Evolutionary conservation across 2,113 vertebrate genomes (phyloP).

Genomic region (Gasterosteus aculeatus): DNA sequence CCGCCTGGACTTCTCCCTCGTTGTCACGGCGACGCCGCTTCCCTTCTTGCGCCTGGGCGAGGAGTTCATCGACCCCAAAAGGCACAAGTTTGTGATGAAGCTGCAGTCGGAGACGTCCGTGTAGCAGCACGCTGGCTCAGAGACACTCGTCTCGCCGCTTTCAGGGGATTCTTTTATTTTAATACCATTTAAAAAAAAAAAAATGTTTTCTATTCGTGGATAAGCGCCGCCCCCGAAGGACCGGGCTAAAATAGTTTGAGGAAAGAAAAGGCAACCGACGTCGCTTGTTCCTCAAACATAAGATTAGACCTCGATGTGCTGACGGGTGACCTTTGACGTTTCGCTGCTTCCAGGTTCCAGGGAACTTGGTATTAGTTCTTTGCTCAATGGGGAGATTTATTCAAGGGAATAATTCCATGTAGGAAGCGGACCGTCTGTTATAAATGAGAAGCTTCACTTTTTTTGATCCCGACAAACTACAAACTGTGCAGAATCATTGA

Average conservation of each 20-base stretch:
- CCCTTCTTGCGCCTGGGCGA: constrained; percentile 90
- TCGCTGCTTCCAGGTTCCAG: neutral
- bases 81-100: constrained; percentile 96
- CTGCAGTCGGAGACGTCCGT: constrained; percentile 96
- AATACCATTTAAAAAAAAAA: neutral
- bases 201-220: neutral
- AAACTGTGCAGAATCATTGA: neutral
- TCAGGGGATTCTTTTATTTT: neutral
- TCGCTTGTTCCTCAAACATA: rapidly evolving
- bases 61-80: constrained; percentile 95
- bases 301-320: rapidly evolving
- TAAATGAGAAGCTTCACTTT: neutral
- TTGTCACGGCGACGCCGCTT: constrained; percentile 88
- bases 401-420: neutral
- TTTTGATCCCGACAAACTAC: too few relatives aligned
- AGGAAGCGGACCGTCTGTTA: neutral
- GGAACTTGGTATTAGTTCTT: too few relatives aligned
- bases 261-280: neutral
- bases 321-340: neutral
- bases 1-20: constrained; percentile 91
- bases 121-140: constrained; percentile 51
- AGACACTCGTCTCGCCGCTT: neutral
- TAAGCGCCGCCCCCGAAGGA: neutral
- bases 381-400: neutral
- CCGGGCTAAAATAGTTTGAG: neutral